phyloP scores from a whole-genome alignment of 2,113 vertebrate species.

The Trichechus manatus region DNA sequence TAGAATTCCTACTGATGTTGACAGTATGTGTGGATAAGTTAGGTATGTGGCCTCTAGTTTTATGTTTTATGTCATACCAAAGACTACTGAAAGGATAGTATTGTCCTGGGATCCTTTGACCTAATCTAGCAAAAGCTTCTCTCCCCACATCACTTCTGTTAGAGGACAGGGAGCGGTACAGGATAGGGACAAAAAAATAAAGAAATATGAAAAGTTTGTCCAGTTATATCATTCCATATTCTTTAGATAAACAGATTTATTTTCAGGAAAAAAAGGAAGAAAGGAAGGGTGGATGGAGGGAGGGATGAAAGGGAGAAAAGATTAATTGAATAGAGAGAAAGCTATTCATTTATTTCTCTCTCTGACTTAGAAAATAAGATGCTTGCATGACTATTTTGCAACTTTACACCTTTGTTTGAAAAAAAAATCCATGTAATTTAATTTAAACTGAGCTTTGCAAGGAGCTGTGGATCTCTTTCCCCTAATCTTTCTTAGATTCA shows the following conservation, averaged over 20 bases:
- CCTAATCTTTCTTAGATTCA: constrained; percentile 5
- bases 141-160: background rate
- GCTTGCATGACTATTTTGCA: background rate
- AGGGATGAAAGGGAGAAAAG: background rate
- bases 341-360: background rate
- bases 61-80: constrained; percentile 70
- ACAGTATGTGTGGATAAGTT: constrained; percentile 76
- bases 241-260: background rate
- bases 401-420: background rate
- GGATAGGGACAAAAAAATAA: background rate
- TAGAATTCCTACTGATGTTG: background rate
- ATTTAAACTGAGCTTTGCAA: constrained; percentile 6
- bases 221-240: background rate
- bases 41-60: constrained; percentile 72
- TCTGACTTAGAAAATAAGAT: background rate
- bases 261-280: background rate
- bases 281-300: background rate
- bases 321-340: background rate
- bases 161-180: background rate
- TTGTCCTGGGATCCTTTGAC: constrained; percentile 70
- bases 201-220: background rate
- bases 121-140: constrained; percentile 53
- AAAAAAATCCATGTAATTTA: background rate
- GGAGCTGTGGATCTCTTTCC: background rate
- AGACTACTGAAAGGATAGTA: constrained; percentile 61